Conservation (phyloP, 2,113 vertebrate genomes). For the Carassius gibelio region DNA sequence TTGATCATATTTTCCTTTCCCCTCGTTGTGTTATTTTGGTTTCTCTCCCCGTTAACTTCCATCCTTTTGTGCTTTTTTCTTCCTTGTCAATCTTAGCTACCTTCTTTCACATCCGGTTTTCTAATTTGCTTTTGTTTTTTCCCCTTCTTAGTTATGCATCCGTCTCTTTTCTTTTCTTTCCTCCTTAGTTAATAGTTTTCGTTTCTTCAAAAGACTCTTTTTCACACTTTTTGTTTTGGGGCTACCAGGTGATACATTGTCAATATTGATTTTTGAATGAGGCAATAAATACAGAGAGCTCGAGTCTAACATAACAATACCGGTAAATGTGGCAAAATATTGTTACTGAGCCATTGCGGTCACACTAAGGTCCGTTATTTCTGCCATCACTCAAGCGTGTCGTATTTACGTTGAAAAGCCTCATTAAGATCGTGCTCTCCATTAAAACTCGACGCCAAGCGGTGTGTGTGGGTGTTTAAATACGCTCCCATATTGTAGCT, state of each 20-base stretch:
- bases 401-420: constrained; percentile 45
- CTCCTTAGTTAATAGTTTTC: constrained; percentile 18
- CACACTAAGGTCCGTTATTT: constrained; percentile 34
- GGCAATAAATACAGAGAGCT: constrained; percentile 42
- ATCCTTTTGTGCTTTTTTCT: constrained; percentile 29
- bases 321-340: constrained; percentile 50
- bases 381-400: constrained; percentile 14
- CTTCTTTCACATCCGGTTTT: constrained; percentile 32
- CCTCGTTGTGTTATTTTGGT: constrained; percentile 33
- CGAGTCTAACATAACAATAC: constrained; percentile 53
- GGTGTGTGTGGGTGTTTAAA: constrained; percentile 41
- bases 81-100: background rate
- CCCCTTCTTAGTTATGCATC: background rate
- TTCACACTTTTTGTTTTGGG: constrained; percentile 44
- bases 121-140: background rate
- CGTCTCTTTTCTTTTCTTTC: constrained; percentile 1
- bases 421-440: constrained; percentile 43
- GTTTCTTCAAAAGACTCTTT: constrained; percentile 13
- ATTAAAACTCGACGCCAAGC: constrained; percentile 29
- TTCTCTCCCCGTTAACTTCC: constrained; percentile 38
- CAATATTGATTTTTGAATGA: constrained; percentile 54
- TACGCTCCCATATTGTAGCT: constrained; percentile 13
- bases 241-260: constrained; percentile 53
- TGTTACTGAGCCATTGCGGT: constrained; percentile 34
- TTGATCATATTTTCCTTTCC: constrained; percentile 41